Evolutionary conservation across 2,113 vertebrate genomes (phyloP).

Genomic region (Oceanodroma tethys): DNA sequence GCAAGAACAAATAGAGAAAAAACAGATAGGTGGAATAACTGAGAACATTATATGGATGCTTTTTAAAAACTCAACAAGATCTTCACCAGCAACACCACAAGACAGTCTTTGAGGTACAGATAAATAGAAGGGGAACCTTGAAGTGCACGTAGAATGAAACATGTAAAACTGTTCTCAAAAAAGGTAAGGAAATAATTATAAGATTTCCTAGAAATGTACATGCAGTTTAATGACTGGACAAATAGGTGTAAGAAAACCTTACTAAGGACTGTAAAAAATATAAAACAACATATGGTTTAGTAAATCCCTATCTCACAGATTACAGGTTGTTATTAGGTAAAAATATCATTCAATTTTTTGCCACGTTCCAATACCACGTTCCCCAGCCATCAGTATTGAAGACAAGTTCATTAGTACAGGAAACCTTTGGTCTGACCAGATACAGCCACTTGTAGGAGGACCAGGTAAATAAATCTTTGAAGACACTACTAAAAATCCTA

Average conservation of each 20-base stretch:
- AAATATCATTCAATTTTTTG: neutral
- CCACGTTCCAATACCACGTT: neutral
- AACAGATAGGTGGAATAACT: neutral
- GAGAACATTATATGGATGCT: neutral
- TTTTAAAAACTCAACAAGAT: neutral
- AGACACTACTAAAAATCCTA: neutral
- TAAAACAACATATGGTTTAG: neutral
- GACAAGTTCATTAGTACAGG: neutral
- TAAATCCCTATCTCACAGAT: neutral
- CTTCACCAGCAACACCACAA: neutral
- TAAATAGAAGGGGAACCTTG: neutral
- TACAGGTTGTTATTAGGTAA: neutral
- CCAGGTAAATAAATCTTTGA: neutral
- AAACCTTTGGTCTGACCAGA: neutral
- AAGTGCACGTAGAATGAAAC: neutral
- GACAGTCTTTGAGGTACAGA: neutral
- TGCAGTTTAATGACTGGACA: neutral
- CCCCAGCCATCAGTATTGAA: neutral
- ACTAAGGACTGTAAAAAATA: neutral
- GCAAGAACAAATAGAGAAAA: neutral
- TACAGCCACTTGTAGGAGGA: neutral
- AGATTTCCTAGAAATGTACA: neutral
- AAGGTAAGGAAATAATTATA: neutral
- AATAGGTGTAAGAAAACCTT: neutral
- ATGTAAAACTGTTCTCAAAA: neutral